Evolutionary conservation across 1,140 invertebrate species (phyloP).

Genomic region (Drosophila nasuta): DNA sequence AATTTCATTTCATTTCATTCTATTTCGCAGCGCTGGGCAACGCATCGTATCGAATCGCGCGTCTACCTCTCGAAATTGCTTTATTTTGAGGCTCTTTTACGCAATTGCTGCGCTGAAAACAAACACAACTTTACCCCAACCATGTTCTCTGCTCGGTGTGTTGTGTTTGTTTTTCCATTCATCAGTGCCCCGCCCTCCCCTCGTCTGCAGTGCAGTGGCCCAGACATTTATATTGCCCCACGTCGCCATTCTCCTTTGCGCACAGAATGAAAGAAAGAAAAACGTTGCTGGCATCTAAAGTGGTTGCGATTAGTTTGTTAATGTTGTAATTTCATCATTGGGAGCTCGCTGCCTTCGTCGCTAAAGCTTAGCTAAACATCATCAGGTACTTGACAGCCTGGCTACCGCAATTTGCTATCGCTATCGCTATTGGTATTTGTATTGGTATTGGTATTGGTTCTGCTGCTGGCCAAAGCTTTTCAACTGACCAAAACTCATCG

Average conservation of each 20-base stretch:
- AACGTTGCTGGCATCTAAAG: slow-evolving; percentile 77
- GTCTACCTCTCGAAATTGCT: slow-evolving; percentile 65
- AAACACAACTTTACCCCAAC: slow-evolving; percentile 62
- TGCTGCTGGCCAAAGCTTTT: slow-evolving; percentile 37
- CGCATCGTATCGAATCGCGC: slow-evolving; percentile 29
- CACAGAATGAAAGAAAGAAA: not conserved
- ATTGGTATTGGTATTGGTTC: not conserved
- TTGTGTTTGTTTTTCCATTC: slow-evolving; percentile 61
- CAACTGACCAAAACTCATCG: slow-evolving; percentile 22
- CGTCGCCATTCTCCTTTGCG: not conserved
- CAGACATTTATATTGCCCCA: slow-evolving; percentile 44
- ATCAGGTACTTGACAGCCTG: slow-evolving; percentile 76
- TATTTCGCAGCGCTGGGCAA: not conserved
- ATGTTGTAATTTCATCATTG: slow-evolving; percentile 83
- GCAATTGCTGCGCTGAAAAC: slow-evolving; percentile 27
- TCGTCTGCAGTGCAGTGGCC: not conserved
- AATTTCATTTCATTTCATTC: slow-evolving; percentile 76
- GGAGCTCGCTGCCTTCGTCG: slow-evolving; percentile 20
- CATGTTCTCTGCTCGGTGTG: slow-evolving; percentile 48
- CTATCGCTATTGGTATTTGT: no score
- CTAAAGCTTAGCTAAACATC: slow-evolving; percentile 75
- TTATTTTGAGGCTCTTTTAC: slow-evolving; percentile 48
- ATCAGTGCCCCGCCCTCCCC: not conserved
- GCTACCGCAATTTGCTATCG: slow-evolving; percentile 58
- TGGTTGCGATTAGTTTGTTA: slow-evolving; percentile 83